Percentiles rank a stretch among this genome's conserved stretches.
Conservation (phyloP, 2,113 vertebrate species). For the Tachuris rubrigastra region DNA sequence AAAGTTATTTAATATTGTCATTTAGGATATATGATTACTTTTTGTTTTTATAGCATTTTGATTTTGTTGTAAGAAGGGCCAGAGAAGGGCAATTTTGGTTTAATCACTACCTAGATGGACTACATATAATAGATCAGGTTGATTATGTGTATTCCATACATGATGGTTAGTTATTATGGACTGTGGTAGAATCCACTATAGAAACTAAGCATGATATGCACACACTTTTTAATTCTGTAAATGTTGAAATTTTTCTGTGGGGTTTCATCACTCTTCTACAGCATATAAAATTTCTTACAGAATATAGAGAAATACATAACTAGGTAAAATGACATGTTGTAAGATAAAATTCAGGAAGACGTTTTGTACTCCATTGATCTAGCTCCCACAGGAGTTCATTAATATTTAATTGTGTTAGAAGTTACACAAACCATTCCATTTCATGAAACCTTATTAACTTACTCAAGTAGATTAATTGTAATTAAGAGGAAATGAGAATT, state of each 20-base stretch:
- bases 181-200: not conserved
- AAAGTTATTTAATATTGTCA: not conserved
- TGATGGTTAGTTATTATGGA: not conserved
- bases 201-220: not conserved
- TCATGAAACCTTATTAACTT: conserved; percentile 21
- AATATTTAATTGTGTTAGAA: conserved; percentile 61
- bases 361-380: conserved; percentile 43
- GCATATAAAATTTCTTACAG: not conserved
- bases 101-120: not conserved
- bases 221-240: not conserved
- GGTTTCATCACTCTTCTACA: not conserved
- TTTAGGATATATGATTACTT: not conserved
- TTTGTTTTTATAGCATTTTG: not conserved
- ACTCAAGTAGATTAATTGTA: conserved; percentile 17
- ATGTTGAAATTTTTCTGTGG: not conserved
- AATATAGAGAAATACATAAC: not conserved
- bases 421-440: conserved; percentile 36
- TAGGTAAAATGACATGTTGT: conserved; percentile 1
- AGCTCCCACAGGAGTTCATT: conserved; percentile 43
- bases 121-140: not conserved
- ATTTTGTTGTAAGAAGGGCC: not conserved
- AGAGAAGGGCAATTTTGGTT: not conserved
- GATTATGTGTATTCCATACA: not conserved
- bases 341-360: not conserved
- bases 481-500: conserved; percentile 35